phyloP scores from a whole-genome alignment of 2,888 invertebrate genomes.

The Diloba caeruleocephala region DNA sequence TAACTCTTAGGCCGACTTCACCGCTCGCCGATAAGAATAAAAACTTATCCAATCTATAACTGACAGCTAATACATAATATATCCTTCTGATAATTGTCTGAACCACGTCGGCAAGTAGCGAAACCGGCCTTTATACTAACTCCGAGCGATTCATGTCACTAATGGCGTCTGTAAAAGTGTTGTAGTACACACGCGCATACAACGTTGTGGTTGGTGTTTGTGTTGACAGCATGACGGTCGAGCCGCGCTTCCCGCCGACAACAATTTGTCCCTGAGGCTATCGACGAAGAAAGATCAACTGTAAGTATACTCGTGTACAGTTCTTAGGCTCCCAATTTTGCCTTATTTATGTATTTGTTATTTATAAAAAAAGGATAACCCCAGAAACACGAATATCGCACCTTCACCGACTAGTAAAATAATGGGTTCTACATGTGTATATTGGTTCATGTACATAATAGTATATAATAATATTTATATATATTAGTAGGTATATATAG shows the following conservation, averaged over 20 bases:
- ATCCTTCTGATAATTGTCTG: background rate
- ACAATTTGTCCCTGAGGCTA: slow-evolving; percentile 61
- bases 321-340: background rate
- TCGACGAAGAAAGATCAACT: slow-evolving; percentile 54
- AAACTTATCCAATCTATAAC: background rate
- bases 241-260: slow-evolving; percentile 57
- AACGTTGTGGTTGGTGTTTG: slow-evolving; percentile 69
- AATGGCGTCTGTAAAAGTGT: slow-evolving; percentile 51
- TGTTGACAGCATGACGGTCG: slow-evolving; percentile 85
- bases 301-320: slow-evolving; percentile 64
- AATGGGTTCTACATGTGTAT: too few species aligned
- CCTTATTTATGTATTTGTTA: too few species aligned
- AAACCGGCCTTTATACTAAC: slow-evolving; percentile 41
- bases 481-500: too few species aligned
- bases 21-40: background rate
- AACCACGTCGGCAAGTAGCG: background rate
- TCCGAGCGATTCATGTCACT: slow-evolving; percentile 49
- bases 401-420: too few species aligned
- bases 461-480: too few species aligned
- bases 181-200: slow-evolving; percentile 59
- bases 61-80: too few species aligned
- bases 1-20: slow-evolving; percentile 36
- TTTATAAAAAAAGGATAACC: too few species aligned
- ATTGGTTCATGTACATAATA: too few species aligned
- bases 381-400: too few species aligned